Conservation (phyloP, 2,797 vertebrate genomes). For the Hippopotamyrus pictus region DNA sequence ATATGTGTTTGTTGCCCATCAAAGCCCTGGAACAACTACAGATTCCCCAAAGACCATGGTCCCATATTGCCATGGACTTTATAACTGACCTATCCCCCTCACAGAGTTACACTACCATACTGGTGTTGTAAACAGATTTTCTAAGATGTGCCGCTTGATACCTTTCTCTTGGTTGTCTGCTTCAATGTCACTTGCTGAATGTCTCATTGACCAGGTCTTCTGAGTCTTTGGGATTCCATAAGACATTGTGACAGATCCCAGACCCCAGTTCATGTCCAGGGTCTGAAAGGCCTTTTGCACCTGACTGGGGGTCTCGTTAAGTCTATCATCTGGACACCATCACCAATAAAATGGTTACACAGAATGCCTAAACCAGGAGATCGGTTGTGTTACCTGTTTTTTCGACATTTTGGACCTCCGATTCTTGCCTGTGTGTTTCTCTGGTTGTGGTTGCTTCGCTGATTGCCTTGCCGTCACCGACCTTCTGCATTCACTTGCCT, state of each 20-base stretch:
- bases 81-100: neutral
- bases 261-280: neutral
- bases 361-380: neutral
- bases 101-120: neutral
- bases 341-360: neutral
- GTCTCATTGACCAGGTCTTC: neutral
- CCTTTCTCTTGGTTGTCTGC: neutral
- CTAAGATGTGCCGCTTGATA: neutral
- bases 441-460: neutral
- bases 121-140: neutral
- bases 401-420: neutral
- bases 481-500: neutral
- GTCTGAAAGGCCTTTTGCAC: neutral
- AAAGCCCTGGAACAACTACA: neutral
- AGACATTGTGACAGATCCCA: neutral
- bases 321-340: neutral
- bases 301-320: neutral
- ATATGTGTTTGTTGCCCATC: neutral
- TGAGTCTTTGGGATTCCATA: neutral
- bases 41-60: neutral
- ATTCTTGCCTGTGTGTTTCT: neutral
- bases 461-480: neutral
- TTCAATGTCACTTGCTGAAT: neutral
- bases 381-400: neutral
- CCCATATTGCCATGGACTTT: neutral